Percentiles rank a stretch among this genome's conserved stretches.
Evolutionary conservation across 2,113 vertebrate genomes (phyloP).

Genomic region (Peromyscus polionotus): DNA sequence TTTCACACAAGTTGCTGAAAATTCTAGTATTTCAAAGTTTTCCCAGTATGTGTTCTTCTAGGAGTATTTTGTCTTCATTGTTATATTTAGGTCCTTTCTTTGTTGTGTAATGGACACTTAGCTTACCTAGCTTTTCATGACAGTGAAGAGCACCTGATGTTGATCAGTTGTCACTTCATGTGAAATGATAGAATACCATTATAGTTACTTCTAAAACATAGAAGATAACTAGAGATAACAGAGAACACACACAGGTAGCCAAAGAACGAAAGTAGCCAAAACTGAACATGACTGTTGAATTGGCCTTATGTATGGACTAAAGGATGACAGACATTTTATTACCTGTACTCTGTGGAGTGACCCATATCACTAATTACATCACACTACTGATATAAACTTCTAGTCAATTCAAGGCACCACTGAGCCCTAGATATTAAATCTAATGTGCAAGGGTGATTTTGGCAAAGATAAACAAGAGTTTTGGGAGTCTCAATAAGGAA

Average conservation of each 20-base stretch:
- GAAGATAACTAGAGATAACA: too few relatives aligned
- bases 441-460: neutral
- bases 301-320: too few relatives aligned
- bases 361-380: neutral
- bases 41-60: neutral
- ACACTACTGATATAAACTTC: too few relatives aligned
- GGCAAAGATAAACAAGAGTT: neutral
- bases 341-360: too few relatives aligned
- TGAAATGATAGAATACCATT: neutral
- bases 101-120: too few relatives aligned
- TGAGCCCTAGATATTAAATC: neutral
- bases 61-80: neutral
- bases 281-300: too few relatives aligned
- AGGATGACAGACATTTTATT: too few relatives aligned
- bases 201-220: neutral
- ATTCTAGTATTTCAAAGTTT: neutral
- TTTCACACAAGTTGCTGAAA: neutral
- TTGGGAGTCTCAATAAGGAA: neutral
- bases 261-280: neutral
- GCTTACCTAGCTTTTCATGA: neutral
- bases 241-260: neutral
- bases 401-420: neutral
- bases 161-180: neutral
- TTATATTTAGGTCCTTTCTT: neutral
- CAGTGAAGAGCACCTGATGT: neutral